Percentiles rank a stretch among this genome's conserved stretches.
These are phyloP conservation scores for Chamaea fasciata DNA, from an alignment of 2,113 vertebrate genomes.

Conservation along the genomic window DNA sequence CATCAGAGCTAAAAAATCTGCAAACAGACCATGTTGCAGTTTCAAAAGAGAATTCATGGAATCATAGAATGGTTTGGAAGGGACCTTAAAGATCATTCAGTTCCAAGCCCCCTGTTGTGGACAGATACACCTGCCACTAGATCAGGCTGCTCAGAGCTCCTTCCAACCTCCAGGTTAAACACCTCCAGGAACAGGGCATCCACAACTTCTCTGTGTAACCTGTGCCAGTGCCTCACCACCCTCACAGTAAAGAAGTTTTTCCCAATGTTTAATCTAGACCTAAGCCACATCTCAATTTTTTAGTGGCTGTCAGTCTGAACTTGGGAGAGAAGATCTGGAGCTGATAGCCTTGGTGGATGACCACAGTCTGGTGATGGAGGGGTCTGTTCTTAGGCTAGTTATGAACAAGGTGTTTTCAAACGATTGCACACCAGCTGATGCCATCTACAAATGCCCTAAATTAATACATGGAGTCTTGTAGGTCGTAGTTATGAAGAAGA, in stretches of 20 bases:
- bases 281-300: background rate
- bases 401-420: background rate
- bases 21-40: background rate
- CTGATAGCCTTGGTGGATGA: background rate
- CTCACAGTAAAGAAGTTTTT: background rate
- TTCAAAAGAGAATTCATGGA: background rate
- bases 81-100: background rate
- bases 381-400: background rate
- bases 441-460: background rate
- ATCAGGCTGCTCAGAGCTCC: background rate
- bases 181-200: background rate
- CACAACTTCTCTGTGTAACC: background rate
- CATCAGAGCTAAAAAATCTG: background rate
- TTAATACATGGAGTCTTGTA: background rate
- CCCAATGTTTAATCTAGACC: background rate
- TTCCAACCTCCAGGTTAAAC: background rate
- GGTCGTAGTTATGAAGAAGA: background rate
- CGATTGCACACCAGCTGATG: background rate
- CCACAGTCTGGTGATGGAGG: background rate
- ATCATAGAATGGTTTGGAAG: background rate
- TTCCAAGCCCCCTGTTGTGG: background rate
- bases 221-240: background rate
- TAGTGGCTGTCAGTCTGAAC: background rate
- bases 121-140: background rate
- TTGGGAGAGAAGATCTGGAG: background rate